Evolutionary conservation across 2,797 vertebrate species (phyloP), one percentile per base, ranked within the genome.

Genomic region (Lateolabrax maculatus): DNA sequence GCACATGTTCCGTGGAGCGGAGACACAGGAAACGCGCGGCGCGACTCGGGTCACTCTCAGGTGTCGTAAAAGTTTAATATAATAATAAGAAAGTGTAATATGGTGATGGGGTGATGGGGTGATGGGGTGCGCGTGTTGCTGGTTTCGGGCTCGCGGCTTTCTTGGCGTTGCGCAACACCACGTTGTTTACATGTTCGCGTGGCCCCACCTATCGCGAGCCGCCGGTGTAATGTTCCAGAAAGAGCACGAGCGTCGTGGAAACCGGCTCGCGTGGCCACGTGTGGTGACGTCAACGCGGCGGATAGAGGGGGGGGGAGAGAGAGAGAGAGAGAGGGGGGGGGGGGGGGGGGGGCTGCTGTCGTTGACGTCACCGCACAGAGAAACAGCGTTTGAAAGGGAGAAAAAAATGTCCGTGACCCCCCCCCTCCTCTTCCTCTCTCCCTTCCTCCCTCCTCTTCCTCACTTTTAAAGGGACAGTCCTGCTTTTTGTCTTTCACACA

Each of bases 131-230:
- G n/a, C n/a, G n/a, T n/a, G n/a, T n/a, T n/a, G n/a, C n/a, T n/a
- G 76, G 76, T 71, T 67, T 51, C n/a, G 6, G 60, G 15, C 23
- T 53, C 11, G 57, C 68, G 21, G 62, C 44, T 25, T 64, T n/a
- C n/a, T n/a, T 29, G 57, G 44, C 79, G 92, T 93, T 95, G 93
- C 93, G 93, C 94, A 94, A 95, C 91, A 39, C 64, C 58, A 71
- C 65, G 87, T 94, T 96, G 94, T 96, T 95, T 94, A 95, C 94
- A 91, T 90, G 93, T 77, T 79, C 79, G 65, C 88, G 70, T 88
- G 90, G 93, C 94, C 93, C 93, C 94, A 91, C 95, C 95, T 93
- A 89, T 90, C 82, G n/a, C 31, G 9, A 60, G 64, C 80, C 86
- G 23, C 85, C 77, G 79, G 78, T 63, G 90, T 81, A 75, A 85